These are phyloP conservation scores for Zonitis immaculata DNA, from an alignment of 2,888 invertebrate species.

Conservation along the genomic window DNA sequence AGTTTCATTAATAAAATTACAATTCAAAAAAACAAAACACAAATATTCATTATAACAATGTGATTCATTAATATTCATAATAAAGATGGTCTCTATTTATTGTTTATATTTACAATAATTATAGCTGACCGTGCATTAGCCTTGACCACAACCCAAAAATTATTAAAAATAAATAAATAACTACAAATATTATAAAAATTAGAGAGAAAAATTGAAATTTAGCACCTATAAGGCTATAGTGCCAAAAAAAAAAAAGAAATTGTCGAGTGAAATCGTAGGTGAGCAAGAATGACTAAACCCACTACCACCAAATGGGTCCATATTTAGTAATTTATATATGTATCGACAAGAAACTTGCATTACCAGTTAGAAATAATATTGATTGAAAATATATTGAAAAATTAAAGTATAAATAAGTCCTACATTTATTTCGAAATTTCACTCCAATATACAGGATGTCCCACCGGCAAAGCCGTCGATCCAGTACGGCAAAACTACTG, in stretches of 20 bases:
- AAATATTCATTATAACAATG: too few species aligned
- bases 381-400: not conserved
- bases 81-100: not conserved
- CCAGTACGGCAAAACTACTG: too few species aligned
- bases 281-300: conserved; percentile 14
- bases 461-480: too few species aligned
- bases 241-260: too few species aligned
- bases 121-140: not conserved
- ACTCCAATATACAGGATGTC: too few species aligned
- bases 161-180: too few species aligned
- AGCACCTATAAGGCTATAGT: too few species aligned
- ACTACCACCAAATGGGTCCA: conserved; percentile 12
- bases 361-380: conserved; percentile 14
- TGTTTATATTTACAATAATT: not conserved
- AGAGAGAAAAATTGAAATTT: too few species aligned
- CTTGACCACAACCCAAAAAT: not conserved
- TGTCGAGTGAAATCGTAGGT: conserved; percentile 1
- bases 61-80: not conserved
- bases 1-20: not conserved
- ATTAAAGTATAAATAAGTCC: too few species aligned
- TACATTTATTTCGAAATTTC: too few species aligned
- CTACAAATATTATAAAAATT: too few species aligned
- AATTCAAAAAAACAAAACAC: not conserved
- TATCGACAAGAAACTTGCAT: conserved; percentile 21
- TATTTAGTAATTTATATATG: conserved; percentile 26